phyloP scores from a whole-genome alignment of 2,888 invertebrate genomes.

The Pyrochroa serraticornis region DNA sequence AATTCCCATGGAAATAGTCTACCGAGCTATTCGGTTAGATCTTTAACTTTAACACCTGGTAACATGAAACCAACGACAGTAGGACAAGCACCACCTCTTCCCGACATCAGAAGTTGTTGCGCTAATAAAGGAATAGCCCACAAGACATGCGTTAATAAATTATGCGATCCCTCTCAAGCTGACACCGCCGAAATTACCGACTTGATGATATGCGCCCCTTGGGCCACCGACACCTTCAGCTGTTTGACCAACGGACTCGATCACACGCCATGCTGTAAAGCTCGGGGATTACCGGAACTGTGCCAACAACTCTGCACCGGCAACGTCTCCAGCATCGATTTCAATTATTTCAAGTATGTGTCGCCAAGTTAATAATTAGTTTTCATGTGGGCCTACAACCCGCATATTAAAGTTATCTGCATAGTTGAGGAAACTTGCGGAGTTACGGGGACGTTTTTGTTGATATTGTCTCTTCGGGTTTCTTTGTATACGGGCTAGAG shows the following conservation, averaged over 20 bases:
- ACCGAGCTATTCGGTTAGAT: slow-evolving; percentile 75
- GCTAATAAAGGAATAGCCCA: slow-evolving; percentile 74
- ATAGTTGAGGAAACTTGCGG: too few relatives aligned
- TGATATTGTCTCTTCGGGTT: too few relatives aligned
- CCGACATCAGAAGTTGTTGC: slow-evolving; percentile 76
- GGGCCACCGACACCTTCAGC: slow-evolving; percentile 81
- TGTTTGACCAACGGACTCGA: slow-evolving; percentile 82
- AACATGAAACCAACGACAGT: slow-evolving; percentile 64
- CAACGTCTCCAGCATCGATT: slow-evolving; percentile 78
- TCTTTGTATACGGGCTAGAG: too few relatives aligned
- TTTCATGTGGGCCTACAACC: neutral
- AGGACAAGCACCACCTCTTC: slow-evolving; percentile 70
- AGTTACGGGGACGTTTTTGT: too few relatives aligned
- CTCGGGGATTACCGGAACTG: slow-evolving; percentile 74
- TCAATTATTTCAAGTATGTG: slow-evolving; percentile 81
- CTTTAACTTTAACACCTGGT: slow-evolving; percentile 72
- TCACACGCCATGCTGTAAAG: slow-evolving; percentile 80
- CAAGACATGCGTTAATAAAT: slow-evolving; percentile 74
- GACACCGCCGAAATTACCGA: slow-evolving; percentile 69
- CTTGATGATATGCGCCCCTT: slow-evolving; percentile 88
- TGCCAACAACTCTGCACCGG: slow-evolving; percentile 82
- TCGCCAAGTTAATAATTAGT: neutral
- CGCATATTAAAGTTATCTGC: too few relatives aligned
- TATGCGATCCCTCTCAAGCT: slow-evolving; percentile 75
- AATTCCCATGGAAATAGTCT: slow-evolving; percentile 79